Base-by-base conservation (phyloP, 2,797 vertebrate genomes). In the Tinamus major region DNA sequence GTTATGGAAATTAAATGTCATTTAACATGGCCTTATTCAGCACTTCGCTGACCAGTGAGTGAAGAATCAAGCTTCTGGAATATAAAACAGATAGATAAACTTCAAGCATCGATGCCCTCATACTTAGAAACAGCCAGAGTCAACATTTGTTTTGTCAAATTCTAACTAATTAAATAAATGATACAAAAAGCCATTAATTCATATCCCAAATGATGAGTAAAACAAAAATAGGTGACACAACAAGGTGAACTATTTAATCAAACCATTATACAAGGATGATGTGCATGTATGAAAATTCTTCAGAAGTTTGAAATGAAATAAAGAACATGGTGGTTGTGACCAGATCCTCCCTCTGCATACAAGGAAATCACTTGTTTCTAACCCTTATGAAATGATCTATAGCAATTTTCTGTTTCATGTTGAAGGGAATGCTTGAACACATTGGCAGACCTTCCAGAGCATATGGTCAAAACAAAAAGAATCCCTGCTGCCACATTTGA, bases 381-480 rank as follows among this genome's bases (percentile, higher is more conserved):
- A 53, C 14, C 5, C 3, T 70, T 64, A 35, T 41, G 42, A 42
- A 79, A 13, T 11, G 20, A 64, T 68, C 76, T 31, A 69, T 2
- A 61, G 33, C 35, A 44, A 42, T 71, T 93, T 96, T 84, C 39
- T 87, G 48, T 62, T 92, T 91, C 9, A 2, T 61, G 77, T 58
- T 84, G 53, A 61, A 65, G 31, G 33, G 13, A 61, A 31, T 37
- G 27, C 77, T 88, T 85, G 53, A 81, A 87, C 1, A 20, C 29
- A 44, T 79, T 93, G 39, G n/a, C 78, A 91, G 55, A 85, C 77
- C 62, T 93, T 72, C 86, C 67, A 70, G n/a, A 62, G 42, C 46
- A 76, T 91, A 82, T 56, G 90, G 37, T 82, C 77, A 92, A 90
- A 94, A 56, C 64, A 94, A 85, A 93, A 89, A 84, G 18, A 77